Evolutionary conservation across 1,140 invertebrate species (phyloP).

Genomic region (Drosophila willistoni): DNA sequence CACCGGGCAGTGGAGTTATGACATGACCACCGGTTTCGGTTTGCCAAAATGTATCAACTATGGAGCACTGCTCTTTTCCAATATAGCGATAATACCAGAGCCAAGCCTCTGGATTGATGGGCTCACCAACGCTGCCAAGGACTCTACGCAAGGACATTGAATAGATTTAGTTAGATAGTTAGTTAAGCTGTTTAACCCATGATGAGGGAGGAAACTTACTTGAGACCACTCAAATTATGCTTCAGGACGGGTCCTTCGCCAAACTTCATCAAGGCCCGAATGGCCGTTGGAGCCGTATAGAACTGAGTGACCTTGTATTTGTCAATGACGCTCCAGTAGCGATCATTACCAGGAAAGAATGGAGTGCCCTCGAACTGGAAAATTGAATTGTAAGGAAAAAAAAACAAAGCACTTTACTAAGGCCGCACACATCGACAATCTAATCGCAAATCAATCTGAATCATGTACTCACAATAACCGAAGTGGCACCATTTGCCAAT

Average conservation of each 20-base stretch:
- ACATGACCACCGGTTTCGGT: conserved; percentile 99
- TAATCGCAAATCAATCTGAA: conserved; percentile 3
- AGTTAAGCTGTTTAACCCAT: background rate
- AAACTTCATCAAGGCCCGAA: conserved; percentile 97
- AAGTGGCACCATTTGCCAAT: conserved; percentile 96
- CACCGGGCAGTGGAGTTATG: conserved; percentile 96
- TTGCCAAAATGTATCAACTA: conserved; percentile 99
- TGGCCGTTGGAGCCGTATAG: conserved; percentile 99
- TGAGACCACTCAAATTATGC: conserved; percentile 84
- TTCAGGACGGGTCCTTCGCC: conserved; percentile 91
- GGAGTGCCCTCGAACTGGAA: conserved; percentile 97
- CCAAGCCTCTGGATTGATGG: conserved; percentile 99
- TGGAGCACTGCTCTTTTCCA: conserved; percentile 92
- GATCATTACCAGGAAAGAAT: conserved; percentile 93
- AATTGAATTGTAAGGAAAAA: conserved; percentile 28
- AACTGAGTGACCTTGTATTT: conserved; percentile 98
- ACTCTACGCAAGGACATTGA: conserved; percentile 84
- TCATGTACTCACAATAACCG: conserved; percentile 89
- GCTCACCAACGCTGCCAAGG: conserved; percentile 97
- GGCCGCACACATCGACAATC: background rate
- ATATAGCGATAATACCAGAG: conserved; percentile 96
- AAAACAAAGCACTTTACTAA: conserved; percentile 12
- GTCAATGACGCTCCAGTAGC: conserved; percentile 96
- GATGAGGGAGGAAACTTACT: conserved; percentile 70
- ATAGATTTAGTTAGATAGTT: background rate